Evolutionary conservation across 2,113 vertebrate species (phyloP).

Genomic region (Prunella fulvescens): DNA sequence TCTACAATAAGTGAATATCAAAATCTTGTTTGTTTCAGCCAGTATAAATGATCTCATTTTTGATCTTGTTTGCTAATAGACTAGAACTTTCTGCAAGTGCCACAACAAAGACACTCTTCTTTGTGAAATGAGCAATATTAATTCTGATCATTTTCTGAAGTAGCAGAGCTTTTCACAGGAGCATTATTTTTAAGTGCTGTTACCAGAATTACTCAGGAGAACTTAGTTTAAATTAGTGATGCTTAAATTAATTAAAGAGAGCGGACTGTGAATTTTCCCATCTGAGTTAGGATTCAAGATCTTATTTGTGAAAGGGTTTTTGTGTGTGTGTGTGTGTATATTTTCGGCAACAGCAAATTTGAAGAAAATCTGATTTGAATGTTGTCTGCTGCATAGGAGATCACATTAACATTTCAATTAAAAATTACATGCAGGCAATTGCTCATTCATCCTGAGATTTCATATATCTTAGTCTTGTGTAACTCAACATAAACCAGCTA

Average conservation of each 20-base stretch:
- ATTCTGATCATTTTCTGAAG: conserved; percentile 21
- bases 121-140: conserved; percentile 9
- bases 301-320: not conserved
- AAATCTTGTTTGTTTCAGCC: not conserved
- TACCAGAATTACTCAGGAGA: conserved; percentile 43
- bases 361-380: conserved; percentile 25
- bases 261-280: conserved; percentile 18
- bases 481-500: not conserved
- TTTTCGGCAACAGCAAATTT: conserved; percentile 20
- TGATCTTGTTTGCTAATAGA: not conserved
- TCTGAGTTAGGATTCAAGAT: conserved; percentile 2
- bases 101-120: not conserved
- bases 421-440: not conserved
- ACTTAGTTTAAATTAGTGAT: conserved; percentile 42
- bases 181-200: conserved; percentile 42
- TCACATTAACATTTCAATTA: conserved; percentile 5
- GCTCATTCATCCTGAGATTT: not conserved
- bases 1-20: not conserved
- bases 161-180: conserved; percentile 21
- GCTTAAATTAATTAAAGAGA: conserved; percentile 59
- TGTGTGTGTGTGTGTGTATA: not conserved
- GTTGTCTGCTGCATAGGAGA: not conserved
- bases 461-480: not conserved
- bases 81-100: not conserved
- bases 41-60: not conserved